phyloP scores from a whole-genome alignment of 2,797 vertebrate species.

The Megaceryle alcyon region DNA sequence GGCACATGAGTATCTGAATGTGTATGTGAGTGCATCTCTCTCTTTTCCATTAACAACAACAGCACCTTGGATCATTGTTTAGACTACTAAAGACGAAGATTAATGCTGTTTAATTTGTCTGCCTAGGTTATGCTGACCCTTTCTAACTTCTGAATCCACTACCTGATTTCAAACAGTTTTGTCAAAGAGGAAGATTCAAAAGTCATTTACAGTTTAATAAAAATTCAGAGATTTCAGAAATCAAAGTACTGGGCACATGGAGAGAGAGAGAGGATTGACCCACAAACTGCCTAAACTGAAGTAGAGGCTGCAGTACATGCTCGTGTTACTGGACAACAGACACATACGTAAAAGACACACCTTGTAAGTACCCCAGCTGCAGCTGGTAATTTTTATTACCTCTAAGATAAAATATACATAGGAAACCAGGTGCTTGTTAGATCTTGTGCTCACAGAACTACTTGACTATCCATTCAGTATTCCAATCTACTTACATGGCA shows the following conservation, averaged over 20 bases:
- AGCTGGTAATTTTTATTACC: background rate
- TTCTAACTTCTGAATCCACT: background rate
- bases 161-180: background rate
- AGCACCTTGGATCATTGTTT: background rate
- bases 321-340: background rate
- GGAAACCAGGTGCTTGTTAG: background rate
- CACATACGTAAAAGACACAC: background rate
- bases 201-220: background rate
- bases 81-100: background rate
- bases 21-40: background rate
- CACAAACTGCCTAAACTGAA: background rate
- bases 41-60: background rate
- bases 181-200: background rate
- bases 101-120: background rate
- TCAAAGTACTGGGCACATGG: background rate
- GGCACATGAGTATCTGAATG: fast-evolving
- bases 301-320: background rate
- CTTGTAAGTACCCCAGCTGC: background rate
- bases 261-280: background rate
- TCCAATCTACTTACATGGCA: background rate
- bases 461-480: background rate
- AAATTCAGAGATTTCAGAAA: background rate
- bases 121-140: background rate
- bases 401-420: background rate
- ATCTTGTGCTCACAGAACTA: background rate